Conservation (phyloP, 2,113 vertebrate genomes). For the Gracilinanus agilis region DNA sequence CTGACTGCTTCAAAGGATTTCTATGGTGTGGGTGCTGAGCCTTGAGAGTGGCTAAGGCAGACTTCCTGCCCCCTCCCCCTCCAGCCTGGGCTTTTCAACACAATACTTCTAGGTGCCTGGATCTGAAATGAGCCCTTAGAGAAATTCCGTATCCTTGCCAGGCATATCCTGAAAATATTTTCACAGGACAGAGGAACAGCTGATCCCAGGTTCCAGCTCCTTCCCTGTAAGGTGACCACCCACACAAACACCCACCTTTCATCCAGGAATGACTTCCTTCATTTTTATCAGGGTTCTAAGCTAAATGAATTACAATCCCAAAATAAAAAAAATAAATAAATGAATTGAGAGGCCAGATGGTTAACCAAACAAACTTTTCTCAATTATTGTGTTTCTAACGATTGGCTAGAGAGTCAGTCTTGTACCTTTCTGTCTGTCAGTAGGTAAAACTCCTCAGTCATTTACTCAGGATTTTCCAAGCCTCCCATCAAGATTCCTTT, state of each 20-base stretch:
- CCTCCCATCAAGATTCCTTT: background rate
- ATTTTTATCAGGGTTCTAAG: background rate
- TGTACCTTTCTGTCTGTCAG: background rate
- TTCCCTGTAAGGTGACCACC: background rate
- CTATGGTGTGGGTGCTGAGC: background rate
- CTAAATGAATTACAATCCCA: background rate
- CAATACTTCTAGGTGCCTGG: background rate
- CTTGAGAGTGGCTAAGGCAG: background rate
- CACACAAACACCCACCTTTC: background rate
- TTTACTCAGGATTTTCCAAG: background rate
- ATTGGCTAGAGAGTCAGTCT: background rate
- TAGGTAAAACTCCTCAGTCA: background rate
- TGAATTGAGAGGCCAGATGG: background rate
- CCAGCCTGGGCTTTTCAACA: background rate
- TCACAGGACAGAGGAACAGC: background rate
- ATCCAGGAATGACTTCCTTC: background rate
- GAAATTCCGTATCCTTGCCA: background rate
- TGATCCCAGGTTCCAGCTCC: background rate
- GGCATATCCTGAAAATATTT: background rate
- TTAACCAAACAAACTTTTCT: constrained; percentile 12
- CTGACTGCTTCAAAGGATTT: background rate
- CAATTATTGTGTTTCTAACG: background rate
- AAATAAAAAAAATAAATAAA: background rate
- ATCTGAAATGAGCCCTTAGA: background rate
- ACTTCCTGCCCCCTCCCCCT: background rate